Evolutionary conservation across 2,797 vertebrate species (phyloP).

Genomic region (Nyctibius grandis): DNA sequence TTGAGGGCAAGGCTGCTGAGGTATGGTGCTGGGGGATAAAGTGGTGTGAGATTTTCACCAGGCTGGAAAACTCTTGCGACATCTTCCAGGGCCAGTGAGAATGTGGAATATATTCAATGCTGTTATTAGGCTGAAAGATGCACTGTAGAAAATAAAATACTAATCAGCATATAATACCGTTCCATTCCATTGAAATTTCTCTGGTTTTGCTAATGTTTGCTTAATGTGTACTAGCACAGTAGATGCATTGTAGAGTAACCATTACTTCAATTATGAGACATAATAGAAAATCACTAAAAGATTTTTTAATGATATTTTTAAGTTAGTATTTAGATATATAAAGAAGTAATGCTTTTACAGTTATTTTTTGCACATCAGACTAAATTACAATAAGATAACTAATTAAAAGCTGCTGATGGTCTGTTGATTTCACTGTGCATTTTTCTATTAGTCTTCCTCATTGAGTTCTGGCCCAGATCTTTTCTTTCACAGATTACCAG

Average conservation of each 20-base stretch:
- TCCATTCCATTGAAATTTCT: not conserved
- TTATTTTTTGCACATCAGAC: not conserved
- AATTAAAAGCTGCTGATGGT: not conserved
- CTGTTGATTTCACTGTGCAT: not conserved
- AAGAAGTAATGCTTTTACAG: not conserved
- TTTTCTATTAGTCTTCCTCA: not conserved
- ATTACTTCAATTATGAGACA: not conserved
- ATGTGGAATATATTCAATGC: not conserved
- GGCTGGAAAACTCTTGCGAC: not conserved
- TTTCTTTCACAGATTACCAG: not conserved
- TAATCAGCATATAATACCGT: not conserved
- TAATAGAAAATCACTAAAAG: not conserved
- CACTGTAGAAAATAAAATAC: not conserved
- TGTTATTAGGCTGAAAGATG: not conserved
- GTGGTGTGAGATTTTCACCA: not conserved
- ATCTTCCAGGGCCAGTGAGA: not conserved
- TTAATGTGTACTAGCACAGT: not conserved
- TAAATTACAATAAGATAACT: not conserved
- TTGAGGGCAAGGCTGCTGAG: not conserved
- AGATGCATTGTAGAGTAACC: not conserved
- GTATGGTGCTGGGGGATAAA: not conserved
- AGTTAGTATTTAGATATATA: not conserved
- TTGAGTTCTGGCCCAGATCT: not conserved
- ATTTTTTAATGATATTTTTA: not conserved
- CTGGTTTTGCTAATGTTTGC: constrained; percentile 20